Conservation (phyloP, 1,140 invertebrate genomes). For the Zaprionus gabonicus region DNA sequence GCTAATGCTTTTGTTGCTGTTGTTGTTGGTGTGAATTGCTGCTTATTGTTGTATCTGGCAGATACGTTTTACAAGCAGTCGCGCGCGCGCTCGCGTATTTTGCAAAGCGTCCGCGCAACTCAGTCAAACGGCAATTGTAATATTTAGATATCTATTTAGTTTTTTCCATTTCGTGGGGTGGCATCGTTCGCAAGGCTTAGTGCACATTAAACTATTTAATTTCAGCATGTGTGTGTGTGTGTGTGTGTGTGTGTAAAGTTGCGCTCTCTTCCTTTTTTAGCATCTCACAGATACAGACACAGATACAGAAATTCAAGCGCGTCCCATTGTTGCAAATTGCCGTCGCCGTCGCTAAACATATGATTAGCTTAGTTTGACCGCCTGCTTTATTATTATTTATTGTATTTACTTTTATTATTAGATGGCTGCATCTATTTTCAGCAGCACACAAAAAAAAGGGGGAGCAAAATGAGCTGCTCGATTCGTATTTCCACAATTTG, state of each 20-base stretch:
- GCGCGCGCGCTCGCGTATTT: constrained; percentile 46
- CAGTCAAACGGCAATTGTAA: constrained; percentile 60
- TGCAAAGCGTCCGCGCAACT: constrained; percentile 38
- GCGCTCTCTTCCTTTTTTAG: constrained; percentile 32
- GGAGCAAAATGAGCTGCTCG: not conserved
- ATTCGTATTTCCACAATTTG: not conserved
- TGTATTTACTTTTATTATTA: constrained; percentile 79
- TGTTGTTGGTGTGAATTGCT: constrained; percentile 70
- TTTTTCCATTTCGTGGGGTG: constrained; percentile 66
- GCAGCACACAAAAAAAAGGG: constrained; percentile 19
- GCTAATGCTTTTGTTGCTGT: constrained; percentile 20
- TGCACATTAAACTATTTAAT: constrained; percentile 78
- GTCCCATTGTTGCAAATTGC: constrained; percentile 74
- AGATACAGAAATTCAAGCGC: constrained; percentile 23
- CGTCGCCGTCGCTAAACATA: constrained; percentile 52
- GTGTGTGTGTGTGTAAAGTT: constrained; percentile 61
- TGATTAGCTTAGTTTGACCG: constrained; percentile 73
- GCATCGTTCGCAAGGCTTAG: constrained; percentile 73
- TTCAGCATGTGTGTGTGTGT: not conserved
- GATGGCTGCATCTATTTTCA: constrained; percentile 71
- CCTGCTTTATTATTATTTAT: constrained; percentile 74
- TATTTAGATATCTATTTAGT: constrained; percentile 51
- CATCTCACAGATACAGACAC: constrained; percentile 49
- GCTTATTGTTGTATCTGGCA: constrained; percentile 77
- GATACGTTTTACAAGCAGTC: constrained; percentile 56